Percentiles rank a stretch among this genome's conserved stretches.
phyloP scores from a whole-genome alignment of 2,888 invertebrate genomes.

The Perizoma flavofasciatum region DNA sequence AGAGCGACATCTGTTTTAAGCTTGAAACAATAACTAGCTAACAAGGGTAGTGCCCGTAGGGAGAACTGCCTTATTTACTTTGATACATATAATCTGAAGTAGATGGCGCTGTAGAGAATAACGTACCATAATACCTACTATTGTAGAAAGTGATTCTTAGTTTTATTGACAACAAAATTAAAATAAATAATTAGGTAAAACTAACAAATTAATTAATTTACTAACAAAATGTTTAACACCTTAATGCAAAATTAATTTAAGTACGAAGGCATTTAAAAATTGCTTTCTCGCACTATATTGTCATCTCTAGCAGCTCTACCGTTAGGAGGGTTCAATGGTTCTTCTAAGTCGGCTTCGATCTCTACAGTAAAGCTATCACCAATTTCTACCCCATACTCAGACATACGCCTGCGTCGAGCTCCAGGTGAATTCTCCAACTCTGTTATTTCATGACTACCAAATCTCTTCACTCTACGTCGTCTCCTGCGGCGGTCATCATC shows the following conservation, averaged over 20 bases:
- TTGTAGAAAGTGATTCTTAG: too few species aligned
- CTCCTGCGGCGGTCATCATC: conserved; percentile 55
- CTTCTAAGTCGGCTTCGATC: conserved; percentile 65
- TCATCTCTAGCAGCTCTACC: conserved; percentile 68
- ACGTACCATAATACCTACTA: too few species aligned
- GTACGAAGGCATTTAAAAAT: conserved; percentile 51
- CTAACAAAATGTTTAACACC: too few species aligned
- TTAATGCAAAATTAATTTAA: not conserved
- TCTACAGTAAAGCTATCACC: conserved; percentile 57
- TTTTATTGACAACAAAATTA: too few species aligned
- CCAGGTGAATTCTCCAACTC: conserved; percentile 76
- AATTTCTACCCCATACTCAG: conserved; percentile 58
- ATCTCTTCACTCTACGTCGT: conserved; percentile 58
- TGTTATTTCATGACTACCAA: conserved; percentile 75
- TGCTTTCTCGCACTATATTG: conserved; percentile 75
- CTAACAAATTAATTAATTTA: too few species aligned
- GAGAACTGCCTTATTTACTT: not conserved
- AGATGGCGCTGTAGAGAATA: not conserved
- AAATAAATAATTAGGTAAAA: too few species aligned
- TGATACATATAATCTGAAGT: not conserved
- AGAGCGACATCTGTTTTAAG: conserved; percentile 18
- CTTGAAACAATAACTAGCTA: conserved; percentile 2
- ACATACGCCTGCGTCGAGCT: conserved; percentile 69
- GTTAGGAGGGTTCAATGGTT: conserved; percentile 60
- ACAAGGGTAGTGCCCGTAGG: too few species aligned